Base-by-base conservation (phyloP, 2,113 vertebrate species). In the Trachemys scripta region DNA sequence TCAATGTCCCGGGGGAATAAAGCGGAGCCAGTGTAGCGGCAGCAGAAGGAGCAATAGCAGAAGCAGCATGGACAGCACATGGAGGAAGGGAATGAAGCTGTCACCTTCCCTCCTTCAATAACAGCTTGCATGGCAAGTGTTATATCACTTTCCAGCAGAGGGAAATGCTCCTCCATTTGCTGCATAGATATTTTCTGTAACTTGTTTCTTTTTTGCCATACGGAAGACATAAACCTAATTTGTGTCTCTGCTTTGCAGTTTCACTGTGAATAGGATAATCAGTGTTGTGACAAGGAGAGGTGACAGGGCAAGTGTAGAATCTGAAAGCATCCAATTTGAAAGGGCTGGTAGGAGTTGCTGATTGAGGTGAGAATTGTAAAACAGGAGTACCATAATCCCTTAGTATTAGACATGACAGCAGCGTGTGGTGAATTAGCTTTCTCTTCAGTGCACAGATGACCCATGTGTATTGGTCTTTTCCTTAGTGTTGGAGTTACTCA, bases 401-500 rank as follows among this genome's bases (percentile, higher is more conserved):
- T 50, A 8, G 84, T 56, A 2, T 1, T 0, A 31, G 49, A 25
- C 38, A 13, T 25, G 38, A 20, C 1, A 4, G 62, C 47, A 82
- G 87, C 10, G 1, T 0, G 35, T 54, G 42, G 69, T 57, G 88
- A 50, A 17, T 24, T 8, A 1, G 10, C 35, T 72, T 42, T n/a
- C 79, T 16, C 89, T 42, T 4, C 11, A 76, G 59, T 65, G n/a
- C 59, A 19, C 27, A 6, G 80, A 57, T 9, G 72, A 51, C 42
- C 16, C 72, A 56, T 29, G 72, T 1, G 0, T 12, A n/a, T 9
- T 6, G 16, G 80, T 75, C 9, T 53, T 49, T 13, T 35, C 51
- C 2, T 0, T 49, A 1, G 16, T 13, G 83, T 38, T 22, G 83
- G 57, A 25, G 20, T 53, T 17, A 51, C 80, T 50, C 1, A 1